A percentile compares a stretch with the other conserved stretches of the same genome.
Conservation (phyloP, 2,888 invertebrate genomes). For the Leptinotarsa tumamoca region DNA sequence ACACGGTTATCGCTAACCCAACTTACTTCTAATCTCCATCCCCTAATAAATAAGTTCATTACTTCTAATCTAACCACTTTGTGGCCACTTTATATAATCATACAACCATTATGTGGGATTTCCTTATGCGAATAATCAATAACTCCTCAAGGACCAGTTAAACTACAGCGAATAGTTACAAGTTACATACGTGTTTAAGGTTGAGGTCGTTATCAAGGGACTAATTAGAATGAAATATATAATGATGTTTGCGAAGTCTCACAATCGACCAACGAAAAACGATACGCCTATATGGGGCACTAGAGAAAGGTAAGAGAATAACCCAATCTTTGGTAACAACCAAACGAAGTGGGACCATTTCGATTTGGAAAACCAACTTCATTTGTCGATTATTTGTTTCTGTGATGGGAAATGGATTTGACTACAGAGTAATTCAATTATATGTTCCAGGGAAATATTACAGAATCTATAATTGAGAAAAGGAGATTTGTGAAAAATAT, state of each 20-base stretch:
- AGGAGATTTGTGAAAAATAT: no score
- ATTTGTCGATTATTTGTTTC: neutral
- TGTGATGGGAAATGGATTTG: no score
- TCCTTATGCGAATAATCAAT: conserved; percentile 56
- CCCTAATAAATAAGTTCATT: conserved; percentile 22
- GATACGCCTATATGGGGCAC: conserved; percentile 19
- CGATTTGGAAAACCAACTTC: neutral
- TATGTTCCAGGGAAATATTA: no score
- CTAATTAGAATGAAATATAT: conserved; percentile 55
- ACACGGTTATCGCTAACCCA: neutral
- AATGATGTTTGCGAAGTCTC: conserved; percentile 69
- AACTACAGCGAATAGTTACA: conserved; percentile 53
- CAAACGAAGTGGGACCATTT: neutral
- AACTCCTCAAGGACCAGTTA: conserved; percentile 58
- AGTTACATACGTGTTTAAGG: conserved; percentile 51
- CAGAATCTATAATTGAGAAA: no score
- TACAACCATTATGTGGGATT: conserved; percentile 54
- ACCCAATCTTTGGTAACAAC: conserved; percentile 9
- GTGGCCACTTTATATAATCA: conserved; percentile 39
- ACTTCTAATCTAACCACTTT: conserved; percentile 24
- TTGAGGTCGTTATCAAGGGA: conserved; percentile 54
- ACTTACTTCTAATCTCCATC: conserved; percentile 9
- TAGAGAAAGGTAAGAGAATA: conserved; percentile 1
- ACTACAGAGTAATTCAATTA: no score
- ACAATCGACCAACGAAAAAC: conserved; percentile 46